Base-by-base conservation (phyloP, 2,888 invertebrate genomes). In the Idaea straminata region DNA sequence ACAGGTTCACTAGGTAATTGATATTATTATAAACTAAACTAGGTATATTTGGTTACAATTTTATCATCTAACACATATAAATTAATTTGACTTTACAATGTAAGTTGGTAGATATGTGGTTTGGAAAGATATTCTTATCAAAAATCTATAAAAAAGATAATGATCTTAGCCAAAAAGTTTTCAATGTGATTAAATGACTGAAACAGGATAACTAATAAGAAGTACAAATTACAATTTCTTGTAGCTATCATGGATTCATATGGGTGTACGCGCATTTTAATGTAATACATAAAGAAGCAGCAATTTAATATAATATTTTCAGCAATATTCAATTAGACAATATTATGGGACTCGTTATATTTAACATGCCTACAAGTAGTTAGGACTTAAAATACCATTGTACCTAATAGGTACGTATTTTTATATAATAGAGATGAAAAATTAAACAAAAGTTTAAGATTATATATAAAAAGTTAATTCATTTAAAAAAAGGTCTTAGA, bases 81-180 rank as follows among this genome's bases (percentile, higher is more conserved):
- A 80, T 74, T 85, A 86, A 84, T 85, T 85, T 84, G 83, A 87
- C 83, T 67, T 83, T 77, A 84, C 79, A 81, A 47, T 77, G 80
- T 82, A 85, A 47, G 47, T 47, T 47, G 10, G 86, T 84, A 87
- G 89, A 89, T 89, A 90, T 90, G 89, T 89, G 83, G 81, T 83
- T 85, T 85, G 81, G 81, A 86, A 84, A 83, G 82, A 85, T 86
- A 85, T 78, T 75, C 76, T 80, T 77, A 77, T 80, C 75, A 74
- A 71, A 74, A 65, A 65, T 71, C 68, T 70, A 16, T 15, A 59
- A 59, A 59, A 58, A 15, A 59, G 15, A 66, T 60, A 66, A 68
- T 64, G 67, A 59, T 59, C 34, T 6, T 64, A 69, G 74, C 71
- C 62, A 72, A 68, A 63, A 69, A 62, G 62, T 64, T 61, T 35